A percentile compares a stretch with the other conserved stretches of the same genome.
Evolutionary conservation across 2,888 invertebrate genomes (phyloP).

Genomic region (Cephonodes hylas): DNA sequence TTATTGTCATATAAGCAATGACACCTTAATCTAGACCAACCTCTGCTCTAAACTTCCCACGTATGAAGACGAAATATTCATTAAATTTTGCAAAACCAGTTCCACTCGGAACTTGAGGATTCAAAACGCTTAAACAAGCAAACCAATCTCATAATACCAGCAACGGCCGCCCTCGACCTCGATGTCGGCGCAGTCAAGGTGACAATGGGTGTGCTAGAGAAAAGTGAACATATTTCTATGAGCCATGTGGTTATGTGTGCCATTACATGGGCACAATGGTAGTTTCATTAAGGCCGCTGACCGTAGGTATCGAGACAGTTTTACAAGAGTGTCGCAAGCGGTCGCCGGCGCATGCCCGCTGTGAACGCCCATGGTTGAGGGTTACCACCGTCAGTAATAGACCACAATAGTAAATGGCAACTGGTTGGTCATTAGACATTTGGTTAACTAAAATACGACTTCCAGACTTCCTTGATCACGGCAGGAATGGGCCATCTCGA

Average conservation of each 20-base stretch:
- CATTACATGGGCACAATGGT: constrained; percentile 39
- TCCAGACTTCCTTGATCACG: too few relatives aligned
- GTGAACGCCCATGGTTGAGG: constrained; percentile 22
- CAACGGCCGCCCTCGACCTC: neutral
- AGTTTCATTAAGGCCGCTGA: constrained; percentile 49
- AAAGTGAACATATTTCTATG: neutral
- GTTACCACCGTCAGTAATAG: neutral
- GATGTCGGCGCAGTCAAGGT: neutral
- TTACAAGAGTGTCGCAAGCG: constrained; percentile 50
- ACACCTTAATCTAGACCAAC: too few relatives aligned
- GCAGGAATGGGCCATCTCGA: too few relatives aligned
- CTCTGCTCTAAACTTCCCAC: too few relatives aligned
- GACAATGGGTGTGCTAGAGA: neutral
- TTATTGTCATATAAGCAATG: too few relatives aligned
- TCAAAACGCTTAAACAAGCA: neutral
- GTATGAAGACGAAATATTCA: neutral
- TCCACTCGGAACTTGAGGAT: too few relatives aligned
- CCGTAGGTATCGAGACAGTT: constrained; percentile 53
- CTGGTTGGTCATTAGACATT: too few relatives aligned
- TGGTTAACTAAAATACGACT: too few relatives aligned
- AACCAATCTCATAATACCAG: neutral
- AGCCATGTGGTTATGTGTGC: neutral
- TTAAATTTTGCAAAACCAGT: neutral
- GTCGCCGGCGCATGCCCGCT: constrained; percentile 34
- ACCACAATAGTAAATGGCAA: too few relatives aligned